Evolutionary conservation across 2,888 invertebrate species (phyloP).

Genomic region (Caenorhabditis japonica): DNA sequence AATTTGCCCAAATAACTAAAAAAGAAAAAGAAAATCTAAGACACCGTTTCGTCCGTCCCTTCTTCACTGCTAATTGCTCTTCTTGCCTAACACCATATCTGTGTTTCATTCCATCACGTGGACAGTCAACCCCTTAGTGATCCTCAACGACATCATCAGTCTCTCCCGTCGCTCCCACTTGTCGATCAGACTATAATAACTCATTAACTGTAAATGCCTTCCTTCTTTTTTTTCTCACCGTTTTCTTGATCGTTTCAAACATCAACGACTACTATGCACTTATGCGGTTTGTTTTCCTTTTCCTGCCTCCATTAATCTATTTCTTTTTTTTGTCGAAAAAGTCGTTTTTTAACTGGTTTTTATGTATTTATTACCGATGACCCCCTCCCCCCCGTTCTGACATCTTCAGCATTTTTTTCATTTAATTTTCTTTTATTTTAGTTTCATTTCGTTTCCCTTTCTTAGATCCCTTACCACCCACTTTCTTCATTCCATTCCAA

Average conservation of each 20-base stretch:
- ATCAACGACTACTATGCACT: slow-evolving; percentile 35
- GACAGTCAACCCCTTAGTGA: slow-evolving; percentile 14
- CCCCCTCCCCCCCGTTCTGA: slow-evolving; percentile 15
- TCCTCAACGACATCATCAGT: slow-evolving; percentile 24
- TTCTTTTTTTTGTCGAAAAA: slow-evolving; percentile 3
- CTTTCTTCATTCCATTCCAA: too few species aligned
- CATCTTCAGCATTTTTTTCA: background rate
- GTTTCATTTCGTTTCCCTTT: too few species aligned
- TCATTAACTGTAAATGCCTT: slow-evolving; percentile 11
- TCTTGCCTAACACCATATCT: slow-evolving; percentile 31
- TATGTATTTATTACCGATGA: slow-evolving; percentile 50
- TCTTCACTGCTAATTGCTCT: too few species aligned
- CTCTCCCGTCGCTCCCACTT: slow-evolving; percentile 1
- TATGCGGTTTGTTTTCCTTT: too few species aligned
- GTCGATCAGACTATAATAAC: slow-evolving; percentile 15
- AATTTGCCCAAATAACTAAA: too few species aligned
- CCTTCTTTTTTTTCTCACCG: background rate
- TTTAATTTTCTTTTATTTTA: too few species aligned
- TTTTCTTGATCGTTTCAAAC: slow-evolving; percentile 5
- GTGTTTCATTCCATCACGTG: slow-evolving; percentile 10
- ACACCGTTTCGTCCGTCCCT: too few species aligned
- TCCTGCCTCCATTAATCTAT: background rate
- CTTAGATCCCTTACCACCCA: too few species aligned
- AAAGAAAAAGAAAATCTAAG: too few species aligned
- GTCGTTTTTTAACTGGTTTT: slow-evolving; percentile 39